Evolutionary conservation across 2,113 vertebrate species (phyloP).

Genomic region (Hystrix brachyura): DNA sequence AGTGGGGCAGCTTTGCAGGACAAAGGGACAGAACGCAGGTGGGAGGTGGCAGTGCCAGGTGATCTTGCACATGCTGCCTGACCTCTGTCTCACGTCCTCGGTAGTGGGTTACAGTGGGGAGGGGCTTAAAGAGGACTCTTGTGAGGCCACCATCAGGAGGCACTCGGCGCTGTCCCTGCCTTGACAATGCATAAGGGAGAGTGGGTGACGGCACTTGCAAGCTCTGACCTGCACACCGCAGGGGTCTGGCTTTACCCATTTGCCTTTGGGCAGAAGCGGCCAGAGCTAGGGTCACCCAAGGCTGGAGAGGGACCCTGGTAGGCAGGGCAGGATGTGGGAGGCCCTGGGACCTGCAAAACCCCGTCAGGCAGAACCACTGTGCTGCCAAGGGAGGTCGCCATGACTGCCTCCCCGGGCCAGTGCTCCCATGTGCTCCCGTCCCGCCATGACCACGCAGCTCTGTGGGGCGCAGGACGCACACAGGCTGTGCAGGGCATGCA

Average conservation of each 20-base stretch:
- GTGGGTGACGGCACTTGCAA: not conserved
- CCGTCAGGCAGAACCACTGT: not conserved
- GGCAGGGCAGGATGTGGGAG: not conserved
- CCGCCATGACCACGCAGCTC: not conserved
- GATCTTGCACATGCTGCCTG: not conserved
- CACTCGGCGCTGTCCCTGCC: rapidly evolving
- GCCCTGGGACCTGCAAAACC: not conserved
- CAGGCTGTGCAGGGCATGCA: not conserved
- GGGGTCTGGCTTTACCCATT: not conserved
- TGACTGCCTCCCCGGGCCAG: not conserved
- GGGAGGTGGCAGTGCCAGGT: not conserved
- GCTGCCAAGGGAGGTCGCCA: not conserved
- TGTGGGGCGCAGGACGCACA: not conserved
- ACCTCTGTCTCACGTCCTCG: too few relatives aligned
- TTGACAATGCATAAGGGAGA: not conserved
- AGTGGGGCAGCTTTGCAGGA: not conserved
- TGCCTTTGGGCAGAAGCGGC: not conserved
- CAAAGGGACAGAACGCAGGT: too few relatives aligned
- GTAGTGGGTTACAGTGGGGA: not conserved
- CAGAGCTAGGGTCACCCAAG: not conserved
- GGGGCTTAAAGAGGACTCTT: not conserved
- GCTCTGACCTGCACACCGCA: not conserved
- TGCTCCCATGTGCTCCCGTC: not conserved
- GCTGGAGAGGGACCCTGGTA: too few relatives aligned
- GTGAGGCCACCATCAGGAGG: not conserved